Base-by-base conservation (phyloP, 2,797 vertebrate genomes). In the Acanthurus leucopareius region DNA sequence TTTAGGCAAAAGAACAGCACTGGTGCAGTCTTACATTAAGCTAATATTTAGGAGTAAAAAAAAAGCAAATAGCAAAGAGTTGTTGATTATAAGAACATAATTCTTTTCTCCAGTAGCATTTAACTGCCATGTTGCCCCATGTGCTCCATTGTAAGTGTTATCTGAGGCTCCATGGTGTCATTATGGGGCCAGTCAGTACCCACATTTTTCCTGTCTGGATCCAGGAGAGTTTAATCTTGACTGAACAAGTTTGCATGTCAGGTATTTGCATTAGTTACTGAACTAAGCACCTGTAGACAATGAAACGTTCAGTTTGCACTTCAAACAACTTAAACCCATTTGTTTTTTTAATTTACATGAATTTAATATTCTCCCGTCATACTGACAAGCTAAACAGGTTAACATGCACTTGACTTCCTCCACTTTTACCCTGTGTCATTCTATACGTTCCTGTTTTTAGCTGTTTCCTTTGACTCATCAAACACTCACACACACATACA, bases 201-300 rank as follows among this genome's bases (percentile, higher is more conserved):
- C 20, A 32, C 4, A 59, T 53, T 49, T 70, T 68, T 48, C 38
- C 69, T 72, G 40, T 3, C 32, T 51, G 40, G 32, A 49, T 56
- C 22, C 54, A 32, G 56, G 20, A 40, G 2, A 42, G 44, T 51
- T 63, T 22, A 53, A 56, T 60, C n/a, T 45, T 6, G 54, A 57
- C 71, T 61, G 17, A n/a, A 15, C 0, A 4, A 0, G 73, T 91
- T 91, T 92, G 77, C 83, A 80, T 81, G 3, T 62, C 10, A 61
- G 11, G 44, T 10, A 79, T 87, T 85, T 90, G 77, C 80, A 88
- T 88, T 58, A 0, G 11, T 60, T 78, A 74, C 69, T 73, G 19
- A 59, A 22, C 22, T 9, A 1, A 3, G 8, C 0, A 10, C 44
- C n/a, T 53, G 13, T 44, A 22, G 19, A 35, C 11, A 47, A 22